These are phyloP conservation scores for Willisornis vidua DNA, from an alignment of 2,113 vertebrate species.

Conservation along the genomic window DNA sequence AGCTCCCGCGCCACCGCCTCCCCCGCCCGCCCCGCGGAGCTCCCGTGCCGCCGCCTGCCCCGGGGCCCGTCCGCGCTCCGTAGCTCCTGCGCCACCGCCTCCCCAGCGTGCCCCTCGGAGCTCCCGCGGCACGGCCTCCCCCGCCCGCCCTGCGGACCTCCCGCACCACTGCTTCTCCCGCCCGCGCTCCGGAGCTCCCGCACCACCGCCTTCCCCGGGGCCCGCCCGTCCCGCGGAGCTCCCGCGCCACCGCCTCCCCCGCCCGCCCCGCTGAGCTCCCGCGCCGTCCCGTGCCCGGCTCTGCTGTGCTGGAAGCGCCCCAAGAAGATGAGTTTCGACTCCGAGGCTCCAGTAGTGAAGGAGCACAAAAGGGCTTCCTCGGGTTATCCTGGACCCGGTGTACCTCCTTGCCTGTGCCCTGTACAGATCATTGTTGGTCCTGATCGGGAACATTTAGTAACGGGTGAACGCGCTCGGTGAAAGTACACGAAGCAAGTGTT, in stretches of 20 bases:
- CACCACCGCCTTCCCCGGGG: too few relatives aligned
- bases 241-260: neutral
- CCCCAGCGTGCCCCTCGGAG: too few relatives aligned
- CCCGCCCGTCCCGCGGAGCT: too few relatives aligned
- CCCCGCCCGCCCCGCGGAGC: too few relatives aligned
- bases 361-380: neutral
- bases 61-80: too few relatives aligned
- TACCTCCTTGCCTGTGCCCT: neutral
- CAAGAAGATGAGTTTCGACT: neutral
- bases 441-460: fast-evolving
- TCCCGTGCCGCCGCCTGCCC: too few relatives aligned
- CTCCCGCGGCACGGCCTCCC: neutral
- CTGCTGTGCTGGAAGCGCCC: neutral
- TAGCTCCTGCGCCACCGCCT: too few relatives aligned
- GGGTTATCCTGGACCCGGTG: neutral
- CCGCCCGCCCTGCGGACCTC: neutral
- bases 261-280: too few relatives aligned
- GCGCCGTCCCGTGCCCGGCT: neutral
- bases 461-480: fast-evolving
- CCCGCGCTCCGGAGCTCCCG: too few relatives aligned
- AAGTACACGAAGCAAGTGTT: neutral
- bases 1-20: too few relatives aligned
- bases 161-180: neutral
- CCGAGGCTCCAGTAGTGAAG: fast-evolving
- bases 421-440: fast-evolving